Conservation (phyloP, 2,113 vertebrate genomes). For the Trematocara zebra region DNA sequence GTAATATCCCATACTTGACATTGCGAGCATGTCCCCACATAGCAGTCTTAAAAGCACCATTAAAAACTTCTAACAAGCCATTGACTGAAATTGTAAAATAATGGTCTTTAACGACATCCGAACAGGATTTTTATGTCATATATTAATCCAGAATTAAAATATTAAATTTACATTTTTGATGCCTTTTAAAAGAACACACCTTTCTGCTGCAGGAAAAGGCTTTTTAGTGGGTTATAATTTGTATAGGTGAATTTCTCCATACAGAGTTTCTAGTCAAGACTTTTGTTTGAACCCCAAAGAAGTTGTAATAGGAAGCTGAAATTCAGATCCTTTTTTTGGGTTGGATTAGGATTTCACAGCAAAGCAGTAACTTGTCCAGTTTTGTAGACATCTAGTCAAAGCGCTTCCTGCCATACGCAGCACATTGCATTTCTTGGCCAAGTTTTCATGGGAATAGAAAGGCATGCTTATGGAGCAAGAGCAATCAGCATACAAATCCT, state of each 20-base stretch:
- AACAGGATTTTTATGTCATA: neutral
- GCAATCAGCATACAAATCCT: conserved; percentile 69
- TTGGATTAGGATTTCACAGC: neutral
- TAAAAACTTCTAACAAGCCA: neutral
- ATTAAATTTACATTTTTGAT: neutral
- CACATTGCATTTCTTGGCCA: conserved; percentile 29
- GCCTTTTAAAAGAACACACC: neutral
- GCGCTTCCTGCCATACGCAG: neutral
- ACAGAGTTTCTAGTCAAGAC: neutral
- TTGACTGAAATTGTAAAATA: neutral
- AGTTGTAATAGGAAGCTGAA: neutral
- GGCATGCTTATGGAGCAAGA: conserved; percentile 28
- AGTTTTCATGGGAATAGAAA: conserved; percentile 66
- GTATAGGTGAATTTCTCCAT: neutral
- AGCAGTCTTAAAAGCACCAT: neutral
- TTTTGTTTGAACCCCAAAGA: neutral
- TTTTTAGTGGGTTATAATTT: neutral
- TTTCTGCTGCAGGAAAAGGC: neutral
- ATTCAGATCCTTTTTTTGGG: neutral
- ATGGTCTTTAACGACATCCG: neutral
- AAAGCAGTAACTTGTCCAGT: conserved; percentile 28
- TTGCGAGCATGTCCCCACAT: neutral
- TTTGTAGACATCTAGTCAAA: conserved; percentile 30
- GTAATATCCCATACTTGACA: neutral
- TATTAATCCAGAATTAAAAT: neutral